A percentile compares a stretch with the other conserved stretches of the same genome.
Evolutionary conservation across 2,888 invertebrate genomes (phyloP).

Genomic region (Euzophera pinguis): DNA sequence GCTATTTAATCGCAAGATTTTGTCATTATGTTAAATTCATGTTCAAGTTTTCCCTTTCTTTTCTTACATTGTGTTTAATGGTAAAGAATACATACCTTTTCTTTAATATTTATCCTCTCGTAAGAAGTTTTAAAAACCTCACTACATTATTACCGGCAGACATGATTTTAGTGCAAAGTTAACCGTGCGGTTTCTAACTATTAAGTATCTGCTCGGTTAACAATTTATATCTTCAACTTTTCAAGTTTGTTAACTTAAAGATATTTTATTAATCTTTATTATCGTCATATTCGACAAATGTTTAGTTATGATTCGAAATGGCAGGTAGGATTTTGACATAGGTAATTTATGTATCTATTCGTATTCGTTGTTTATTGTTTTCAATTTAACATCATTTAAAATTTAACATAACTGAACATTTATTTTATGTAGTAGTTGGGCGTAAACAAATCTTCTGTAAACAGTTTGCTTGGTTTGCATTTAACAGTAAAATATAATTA

Average conservation of each 20-base stretch:
- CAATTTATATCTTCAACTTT: background rate
- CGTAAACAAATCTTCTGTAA: no score
- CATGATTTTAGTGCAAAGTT: constrained; percentile 8
- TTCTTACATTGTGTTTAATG: no score
- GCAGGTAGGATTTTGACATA: no score
- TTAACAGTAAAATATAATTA: no score
- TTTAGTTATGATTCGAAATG: background rate
- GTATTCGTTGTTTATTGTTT: background rate
- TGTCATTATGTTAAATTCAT: no score
- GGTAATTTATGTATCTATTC: background rate
- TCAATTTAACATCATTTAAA: background rate
- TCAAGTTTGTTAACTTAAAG: background rate
- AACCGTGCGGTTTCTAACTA: background rate
- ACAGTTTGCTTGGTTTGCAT: no score
- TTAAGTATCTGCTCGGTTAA: background rate
- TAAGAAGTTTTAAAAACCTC: constrained; percentile 10
- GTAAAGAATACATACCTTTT: no score
- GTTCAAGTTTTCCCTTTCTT: no score
- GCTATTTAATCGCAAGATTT: no score
- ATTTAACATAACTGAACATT: background rate
- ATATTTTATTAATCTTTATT: background rate
- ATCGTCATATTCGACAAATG: background rate
- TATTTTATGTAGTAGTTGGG: no score
- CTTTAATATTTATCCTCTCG: constrained; percentile 1
- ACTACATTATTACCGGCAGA: constrained; percentile 4